Conservation (phyloP, 2,113 vertebrate species). For the Lophura nycthemera region DNA sequence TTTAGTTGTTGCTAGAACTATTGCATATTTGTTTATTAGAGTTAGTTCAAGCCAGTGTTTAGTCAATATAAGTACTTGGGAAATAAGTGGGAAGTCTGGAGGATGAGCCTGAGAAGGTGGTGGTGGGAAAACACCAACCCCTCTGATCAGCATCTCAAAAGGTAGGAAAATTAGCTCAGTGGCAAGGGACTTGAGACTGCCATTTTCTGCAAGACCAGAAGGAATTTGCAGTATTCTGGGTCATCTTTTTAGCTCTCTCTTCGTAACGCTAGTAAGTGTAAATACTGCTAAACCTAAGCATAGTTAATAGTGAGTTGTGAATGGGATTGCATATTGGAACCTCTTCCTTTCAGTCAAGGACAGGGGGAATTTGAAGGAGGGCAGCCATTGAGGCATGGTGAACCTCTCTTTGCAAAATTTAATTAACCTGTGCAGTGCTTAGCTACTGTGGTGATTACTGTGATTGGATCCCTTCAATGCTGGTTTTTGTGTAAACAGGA, state of each 20-base stretch:
- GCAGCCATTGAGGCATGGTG: neutral
- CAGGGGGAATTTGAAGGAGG: neutral
- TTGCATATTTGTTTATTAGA: neutral
- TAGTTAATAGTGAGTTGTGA: neutral
- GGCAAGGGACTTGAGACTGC: neutral
- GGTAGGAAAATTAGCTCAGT: neutral
- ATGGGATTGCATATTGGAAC: neutral
- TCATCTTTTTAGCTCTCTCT: neutral
- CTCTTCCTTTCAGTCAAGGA: neutral
- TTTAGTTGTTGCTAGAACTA: neutral
- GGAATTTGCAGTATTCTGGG: neutral
- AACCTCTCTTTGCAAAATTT: neutral
- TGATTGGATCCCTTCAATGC: neutral
- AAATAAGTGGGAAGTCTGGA: neutral
- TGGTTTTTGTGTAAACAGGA: conserved; percentile 28
- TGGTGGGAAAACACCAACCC: neutral
- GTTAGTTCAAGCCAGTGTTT: neutral
- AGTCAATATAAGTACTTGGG: neutral
- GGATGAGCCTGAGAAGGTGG: neutral
- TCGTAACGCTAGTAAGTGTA: neutral
- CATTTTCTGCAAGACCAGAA: neutral
- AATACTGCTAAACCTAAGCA: neutral
- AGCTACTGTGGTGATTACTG: neutral
- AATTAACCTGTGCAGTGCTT: neutral
- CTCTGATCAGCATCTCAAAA: neutral